Conservation (phyloP, 2,797 vertebrate genomes). For the Takifugu rubripes region DNA sequence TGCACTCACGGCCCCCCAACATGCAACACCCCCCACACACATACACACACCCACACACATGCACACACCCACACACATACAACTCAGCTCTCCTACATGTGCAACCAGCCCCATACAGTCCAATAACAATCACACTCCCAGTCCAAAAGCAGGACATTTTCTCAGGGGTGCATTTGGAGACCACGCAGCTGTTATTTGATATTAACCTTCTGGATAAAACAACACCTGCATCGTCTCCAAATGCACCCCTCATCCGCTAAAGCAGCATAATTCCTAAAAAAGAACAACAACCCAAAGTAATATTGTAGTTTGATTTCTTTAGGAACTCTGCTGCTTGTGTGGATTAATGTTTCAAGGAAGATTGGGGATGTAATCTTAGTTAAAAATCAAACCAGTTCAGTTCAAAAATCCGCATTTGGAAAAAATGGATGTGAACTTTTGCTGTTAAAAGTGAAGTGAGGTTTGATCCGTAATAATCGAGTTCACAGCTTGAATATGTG, state of each 20-base stretch:
- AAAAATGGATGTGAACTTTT: too few relatives aligned
- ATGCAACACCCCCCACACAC: conserved; percentile 14
- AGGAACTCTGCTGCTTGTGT: conserved; percentile 3
- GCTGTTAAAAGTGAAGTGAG: too few relatives aligned
- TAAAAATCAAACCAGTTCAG: too few relatives aligned
- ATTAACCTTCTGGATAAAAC: background rate
- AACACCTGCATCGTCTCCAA: conserved; percentile 14
- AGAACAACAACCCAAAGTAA: background rate
- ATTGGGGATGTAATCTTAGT: too few relatives aligned
- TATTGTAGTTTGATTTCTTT: background rate
- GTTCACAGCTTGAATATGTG: too few relatives aligned
- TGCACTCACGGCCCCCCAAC: conserved; percentile 61
- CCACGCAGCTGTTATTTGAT: conserved; percentile 10
- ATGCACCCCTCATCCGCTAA: conserved; percentile 10
- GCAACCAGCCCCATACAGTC: conserved; percentile 40
- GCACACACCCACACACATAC: conserved; percentile 21
- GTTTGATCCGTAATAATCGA: too few relatives aligned
- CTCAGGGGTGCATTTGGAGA: conserved; percentile 28
- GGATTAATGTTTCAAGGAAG: background rate
- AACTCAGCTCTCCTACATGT: conserved; percentile 33
- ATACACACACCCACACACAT: conserved; percentile 6
- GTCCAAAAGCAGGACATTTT: conserved; percentile 32
- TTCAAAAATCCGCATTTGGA: too few relatives aligned
- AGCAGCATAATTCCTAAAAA: too few relatives aligned
- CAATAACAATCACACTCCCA: conserved; percentile 3